These are phyloP conservation scores for Clanis bilineata DNA, from an alignment of 2,888 invertebrate genomes.

Conservation along the genomic window DNA sequence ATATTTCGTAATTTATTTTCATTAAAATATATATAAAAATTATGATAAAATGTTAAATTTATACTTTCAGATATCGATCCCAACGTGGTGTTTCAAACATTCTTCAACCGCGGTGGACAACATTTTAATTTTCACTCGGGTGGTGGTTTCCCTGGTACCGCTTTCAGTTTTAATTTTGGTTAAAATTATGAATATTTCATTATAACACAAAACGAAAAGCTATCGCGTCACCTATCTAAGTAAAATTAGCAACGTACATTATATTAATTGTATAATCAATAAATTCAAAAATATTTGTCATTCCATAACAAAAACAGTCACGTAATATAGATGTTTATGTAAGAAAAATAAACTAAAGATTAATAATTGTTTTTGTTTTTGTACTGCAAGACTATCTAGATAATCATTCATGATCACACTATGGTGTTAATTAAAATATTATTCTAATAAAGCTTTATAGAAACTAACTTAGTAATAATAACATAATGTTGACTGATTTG, in stretches of 20 bases:
- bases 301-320: constrained; percentile 1
- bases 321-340: background rate
- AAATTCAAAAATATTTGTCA: background rate
- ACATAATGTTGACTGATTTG: constrained; percentile 66
- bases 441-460: constrained; percentile 10
- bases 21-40: too few species aligned
- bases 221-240: background rate
- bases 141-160: constrained; percentile 81
- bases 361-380: background rate
- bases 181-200: constrained; percentile 51
- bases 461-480: constrained; percentile 29
- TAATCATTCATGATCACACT: background rate
- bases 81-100: constrained; percentile 91
- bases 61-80: constrained; percentile 89
- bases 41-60: constrained; percentile 1
- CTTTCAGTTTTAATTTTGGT: constrained; percentile 88
- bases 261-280: background rate
- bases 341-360: background rate
- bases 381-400: background rate
- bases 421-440: background rate
- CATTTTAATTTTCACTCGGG: constrained; percentile 81
- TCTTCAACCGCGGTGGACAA: constrained; percentile 85
- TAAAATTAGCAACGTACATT: background rate
- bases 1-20: too few species aligned
- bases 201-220: constrained; percentile 6